Conservation (phyloP, 1,140 invertebrate genomes). For the Diploscapter pachys region DNA sequence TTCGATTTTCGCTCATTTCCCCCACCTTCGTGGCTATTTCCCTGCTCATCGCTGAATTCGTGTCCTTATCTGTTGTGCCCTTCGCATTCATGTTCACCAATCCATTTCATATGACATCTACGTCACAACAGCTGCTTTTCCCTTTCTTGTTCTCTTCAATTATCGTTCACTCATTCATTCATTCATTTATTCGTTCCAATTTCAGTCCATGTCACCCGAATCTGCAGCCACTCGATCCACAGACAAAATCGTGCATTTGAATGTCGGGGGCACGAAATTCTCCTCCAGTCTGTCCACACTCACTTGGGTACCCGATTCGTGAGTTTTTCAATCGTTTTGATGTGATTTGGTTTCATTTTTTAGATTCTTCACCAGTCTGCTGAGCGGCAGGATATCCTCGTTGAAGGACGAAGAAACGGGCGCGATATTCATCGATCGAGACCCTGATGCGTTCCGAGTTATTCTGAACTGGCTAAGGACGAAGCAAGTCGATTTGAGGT, state of each 20-base stretch:
- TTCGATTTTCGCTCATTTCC: too few species aligned
- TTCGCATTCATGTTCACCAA: background rate
- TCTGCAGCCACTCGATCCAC: background rate
- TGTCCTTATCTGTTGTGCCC: background rate
- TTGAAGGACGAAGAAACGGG: slow-evolving; percentile 80
- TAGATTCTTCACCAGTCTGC: slow-evolving; percentile 61
- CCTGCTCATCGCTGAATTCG: too few species aligned
- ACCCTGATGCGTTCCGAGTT: slow-evolving; percentile 86
- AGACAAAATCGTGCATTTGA: slow-evolving; percentile 38
- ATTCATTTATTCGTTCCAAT: background rate
- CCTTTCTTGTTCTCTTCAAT: background rate
- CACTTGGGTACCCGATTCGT: slow-evolving; percentile 72
- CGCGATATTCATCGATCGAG: slow-evolving; percentile 93
- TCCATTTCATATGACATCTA: background rate
- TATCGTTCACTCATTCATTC: background rate
- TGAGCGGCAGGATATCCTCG: slow-evolving; percentile 86
- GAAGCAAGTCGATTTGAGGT: slow-evolving; percentile 82
- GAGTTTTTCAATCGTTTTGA: background rate
- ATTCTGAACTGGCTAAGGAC: slow-evolving; percentile 88
- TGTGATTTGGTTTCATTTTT: slow-evolving; percentile 15
- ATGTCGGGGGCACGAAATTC: slow-evolving; percentile 69
- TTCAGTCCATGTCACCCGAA: background rate
- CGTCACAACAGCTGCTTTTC: too few species aligned
- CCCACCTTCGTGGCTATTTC: too few species aligned
- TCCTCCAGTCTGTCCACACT: slow-evolving; percentile 89